Percentiles rank a stretch among this genome's conserved stretches.
These are phyloP conservation scores for Cavia porcellus DNA, from an alignment of 2,113 vertebrate genomes.

Conservation along the genomic window DNA sequence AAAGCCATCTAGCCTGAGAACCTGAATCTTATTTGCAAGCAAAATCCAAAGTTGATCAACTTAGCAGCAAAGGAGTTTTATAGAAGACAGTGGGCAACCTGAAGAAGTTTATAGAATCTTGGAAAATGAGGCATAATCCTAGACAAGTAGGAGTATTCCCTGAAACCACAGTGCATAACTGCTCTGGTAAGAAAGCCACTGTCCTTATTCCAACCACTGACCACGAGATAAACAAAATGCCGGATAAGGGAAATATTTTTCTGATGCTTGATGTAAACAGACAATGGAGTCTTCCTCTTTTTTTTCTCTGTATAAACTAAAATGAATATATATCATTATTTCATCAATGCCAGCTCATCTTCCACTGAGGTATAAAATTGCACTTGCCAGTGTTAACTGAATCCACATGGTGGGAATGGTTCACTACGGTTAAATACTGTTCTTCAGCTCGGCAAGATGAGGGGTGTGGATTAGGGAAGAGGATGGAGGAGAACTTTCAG, in stretches of 20 bases:
- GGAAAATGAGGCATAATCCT: neutral
- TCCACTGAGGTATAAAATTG: neutral
- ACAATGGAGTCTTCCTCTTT: neutral
- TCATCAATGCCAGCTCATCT: neutral
- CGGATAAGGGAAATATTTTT: neutral
- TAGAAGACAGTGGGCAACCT: neutral
- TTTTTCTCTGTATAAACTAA: constrained; percentile 34
- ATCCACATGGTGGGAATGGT: neutral
- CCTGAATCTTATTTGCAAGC: neutral
- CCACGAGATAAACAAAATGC: accelerated
- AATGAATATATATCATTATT: neutral
- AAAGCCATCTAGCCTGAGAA: neutral
- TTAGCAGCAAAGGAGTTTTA: constrained; percentile 1
- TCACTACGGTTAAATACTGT: neutral
- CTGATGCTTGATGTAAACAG: neutral
- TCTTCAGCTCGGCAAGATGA: neutral
- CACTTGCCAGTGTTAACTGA: neutral
- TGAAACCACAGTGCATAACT: neutral
- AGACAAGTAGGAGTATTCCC: neutral
- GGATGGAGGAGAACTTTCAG: neutral
- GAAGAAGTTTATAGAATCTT: neutral
- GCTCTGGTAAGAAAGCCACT: neutral
- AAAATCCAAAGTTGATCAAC: constrained; percentile 27
- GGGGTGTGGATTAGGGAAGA: neutral
- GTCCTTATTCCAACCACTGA: too few species aligned